These are phyloP conservation scores for Esox niger DNA, from an alignment of 2,113 vertebrate species.

Conservation along the genomic window DNA sequence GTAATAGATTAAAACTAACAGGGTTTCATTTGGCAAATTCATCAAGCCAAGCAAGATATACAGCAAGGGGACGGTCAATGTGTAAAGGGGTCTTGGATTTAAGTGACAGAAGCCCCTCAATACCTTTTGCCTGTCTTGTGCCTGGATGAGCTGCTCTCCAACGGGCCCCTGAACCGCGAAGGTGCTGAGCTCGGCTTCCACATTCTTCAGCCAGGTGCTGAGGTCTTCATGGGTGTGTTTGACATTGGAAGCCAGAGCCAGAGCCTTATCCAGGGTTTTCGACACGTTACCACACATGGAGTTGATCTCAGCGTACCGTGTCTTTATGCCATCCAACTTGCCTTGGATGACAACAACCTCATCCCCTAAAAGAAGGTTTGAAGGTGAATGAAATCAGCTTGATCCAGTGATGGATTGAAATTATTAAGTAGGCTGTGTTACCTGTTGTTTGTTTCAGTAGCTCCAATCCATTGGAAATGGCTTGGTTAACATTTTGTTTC, in stretches of 20 bases:
- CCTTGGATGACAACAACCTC: slow-evolving; percentile 96
- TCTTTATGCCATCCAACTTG: slow-evolving; percentile 94
- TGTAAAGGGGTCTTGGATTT: too few relatives aligned
- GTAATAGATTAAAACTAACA: too few relatives aligned
- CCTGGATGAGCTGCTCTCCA: slow-evolving; percentile 76
- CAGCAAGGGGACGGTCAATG: neutral
- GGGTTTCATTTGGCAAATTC: too few relatives aligned
- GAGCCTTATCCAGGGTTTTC: slow-evolving; percentile 83
- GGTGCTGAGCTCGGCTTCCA: slow-evolving; percentile 76
- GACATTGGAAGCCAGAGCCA: slow-evolving; percentile 79
- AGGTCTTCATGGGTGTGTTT: slow-evolving; percentile 78
- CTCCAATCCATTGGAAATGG: slow-evolving; percentile 89
- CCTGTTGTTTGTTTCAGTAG: slow-evolving; percentile 97
- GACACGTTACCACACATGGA: slow-evolving; percentile 80
- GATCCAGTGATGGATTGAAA: neutral
- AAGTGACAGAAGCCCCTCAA: slow-evolving; percentile 39
- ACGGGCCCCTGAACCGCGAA: slow-evolving; percentile 74
- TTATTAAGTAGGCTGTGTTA: slow-evolving; percentile 36
- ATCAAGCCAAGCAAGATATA: neutral
- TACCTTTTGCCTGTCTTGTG: slow-evolving; percentile 87
- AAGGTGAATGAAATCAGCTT: neutral
- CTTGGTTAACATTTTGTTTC: slow-evolving; percentile 89
- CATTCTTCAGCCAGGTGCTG: slow-evolving; percentile 81
- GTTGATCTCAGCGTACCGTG: slow-evolving; percentile 87
- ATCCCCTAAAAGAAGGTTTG: slow-evolving; percentile 77